Evolutionary conservation across 2,797 vertebrate genomes (phyloP).

Genomic region (Urophycis tenuis): DNA sequence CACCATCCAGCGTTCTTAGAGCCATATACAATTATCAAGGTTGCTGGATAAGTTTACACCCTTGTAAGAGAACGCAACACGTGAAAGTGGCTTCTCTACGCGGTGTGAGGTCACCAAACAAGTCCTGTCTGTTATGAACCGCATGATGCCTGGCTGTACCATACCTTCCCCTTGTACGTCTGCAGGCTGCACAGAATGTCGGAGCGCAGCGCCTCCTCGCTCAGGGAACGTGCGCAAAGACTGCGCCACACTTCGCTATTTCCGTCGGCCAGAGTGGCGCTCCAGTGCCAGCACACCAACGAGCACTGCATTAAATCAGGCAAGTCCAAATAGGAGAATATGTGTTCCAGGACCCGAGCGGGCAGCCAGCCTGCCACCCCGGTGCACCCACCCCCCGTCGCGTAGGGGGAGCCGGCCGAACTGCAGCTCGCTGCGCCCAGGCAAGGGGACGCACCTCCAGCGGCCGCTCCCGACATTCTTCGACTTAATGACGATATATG

Average conservation of each 20-base stretch:
- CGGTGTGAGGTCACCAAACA: background rate
- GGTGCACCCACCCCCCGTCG: slow-evolving; percentile 7
- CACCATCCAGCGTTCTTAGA: background rate
- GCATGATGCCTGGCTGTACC: slow-evolving; percentile 4
- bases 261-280: slow-evolving; percentile 86
- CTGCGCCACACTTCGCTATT: slow-evolving; percentile 99
- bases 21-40: background rate
- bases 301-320: slow-evolving; percentile 82
- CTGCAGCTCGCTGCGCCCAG: slow-evolving; percentile 65
- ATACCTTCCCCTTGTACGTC: slow-evolving; percentile 86
- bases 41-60: background rate
- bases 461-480: slow-evolving; percentile 70
- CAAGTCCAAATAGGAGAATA: slow-evolving; percentile 91
- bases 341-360: slow-evolving; percentile 85
- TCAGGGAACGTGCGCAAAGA: slow-evolving; percentile 78
- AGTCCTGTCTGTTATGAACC: background rate
- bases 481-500: slow-evolving; percentile 39
- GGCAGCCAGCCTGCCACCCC: slow-evolving; percentile 79
- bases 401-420: slow-evolving; percentile 54
- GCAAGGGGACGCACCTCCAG: slow-evolving; percentile 69
- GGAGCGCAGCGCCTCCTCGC: slow-evolving; percentile 88
- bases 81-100: too few species aligned
- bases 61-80: too few species aligned
- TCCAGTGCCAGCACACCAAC: slow-evolving; percentile 92
- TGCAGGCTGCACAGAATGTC: slow-evolving; percentile 95